A percentile compares a stretch with the other conserved stretches of the same genome.
Conservation (phyloP, 2,113 vertebrate genomes). For the Pachyramphus minor region DNA sequence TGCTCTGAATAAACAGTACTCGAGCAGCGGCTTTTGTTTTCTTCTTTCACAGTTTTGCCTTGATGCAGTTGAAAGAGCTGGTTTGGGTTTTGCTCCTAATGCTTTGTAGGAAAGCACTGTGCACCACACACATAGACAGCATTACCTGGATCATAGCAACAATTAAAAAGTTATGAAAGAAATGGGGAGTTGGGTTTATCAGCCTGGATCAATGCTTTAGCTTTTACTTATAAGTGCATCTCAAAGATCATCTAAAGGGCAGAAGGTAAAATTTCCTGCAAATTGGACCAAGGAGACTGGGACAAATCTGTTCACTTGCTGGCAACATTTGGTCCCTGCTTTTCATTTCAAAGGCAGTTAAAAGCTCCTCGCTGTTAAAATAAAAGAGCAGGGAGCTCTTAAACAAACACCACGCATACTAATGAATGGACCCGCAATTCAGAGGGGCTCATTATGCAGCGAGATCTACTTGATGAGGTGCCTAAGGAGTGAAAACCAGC, state of each 20-base stretch:
- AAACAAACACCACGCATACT: conserved; percentile 33
- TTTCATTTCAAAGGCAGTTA: conserved; percentile 39
- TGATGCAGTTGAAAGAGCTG: not conserved
- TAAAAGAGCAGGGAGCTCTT: conserved; percentile 13
- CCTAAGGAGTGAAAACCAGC: conserved; percentile 6
- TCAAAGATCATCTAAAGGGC: not conserved
- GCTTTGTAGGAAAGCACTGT: not conserved
- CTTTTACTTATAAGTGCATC: not conserved
- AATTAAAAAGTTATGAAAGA: not conserved
- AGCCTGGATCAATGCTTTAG: not conserved
- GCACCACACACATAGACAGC: not conserved
- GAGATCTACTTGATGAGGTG: conserved; percentile 16
- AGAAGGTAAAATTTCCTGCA: not conserved
- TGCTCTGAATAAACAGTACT: not conserved
- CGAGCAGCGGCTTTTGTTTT: not conserved
- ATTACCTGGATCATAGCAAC: not conserved
- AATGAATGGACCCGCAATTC: not conserved
- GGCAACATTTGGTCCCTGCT: conserved; percentile 10
- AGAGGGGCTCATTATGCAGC: conserved; percentile 37
- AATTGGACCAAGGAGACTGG: not conserved
- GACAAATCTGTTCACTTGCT: not conserved
- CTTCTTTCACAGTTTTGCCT: not conserved
- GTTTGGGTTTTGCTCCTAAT: not conserved
- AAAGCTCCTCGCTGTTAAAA: conserved; percentile 12
- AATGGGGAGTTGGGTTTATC: not conserved